Evolutionary conservation across 2,797 vertebrate species (phyloP).

Genomic region (Thaleichthys pacificus): DNA sequence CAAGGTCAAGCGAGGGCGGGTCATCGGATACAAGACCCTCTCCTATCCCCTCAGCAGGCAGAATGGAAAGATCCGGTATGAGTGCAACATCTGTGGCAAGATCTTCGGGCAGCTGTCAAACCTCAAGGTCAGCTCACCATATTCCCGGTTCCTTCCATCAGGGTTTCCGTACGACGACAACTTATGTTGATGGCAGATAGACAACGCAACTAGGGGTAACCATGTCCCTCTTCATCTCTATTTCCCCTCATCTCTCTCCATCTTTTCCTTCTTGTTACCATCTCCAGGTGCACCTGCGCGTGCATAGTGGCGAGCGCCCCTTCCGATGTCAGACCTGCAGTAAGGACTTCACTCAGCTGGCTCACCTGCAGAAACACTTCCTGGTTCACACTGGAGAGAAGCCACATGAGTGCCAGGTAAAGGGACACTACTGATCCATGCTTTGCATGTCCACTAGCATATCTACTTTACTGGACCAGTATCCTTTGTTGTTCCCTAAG

Average conservation of each 20-base stretch:
- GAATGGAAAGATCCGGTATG: constrained; percentile 95
- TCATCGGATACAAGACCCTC: constrained; percentile 88
- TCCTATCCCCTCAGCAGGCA: constrained; percentile 91
- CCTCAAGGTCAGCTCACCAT: constrained; percentile 82
- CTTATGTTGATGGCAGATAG: background rate
- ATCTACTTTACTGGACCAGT: too few species aligned
- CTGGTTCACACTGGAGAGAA: constrained; percentile 98
- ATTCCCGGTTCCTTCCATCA: too few species aligned
- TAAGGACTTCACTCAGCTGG: constrained; percentile 95
- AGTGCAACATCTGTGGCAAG: constrained; percentile 93
- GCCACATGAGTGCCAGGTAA: constrained; percentile 94
- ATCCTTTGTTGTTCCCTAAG: too few species aligned
- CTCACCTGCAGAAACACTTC: constrained; percentile 98
- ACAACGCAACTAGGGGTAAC: background rate
- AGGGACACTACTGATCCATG: constrained; percentile 8
- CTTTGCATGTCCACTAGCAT: background rate
- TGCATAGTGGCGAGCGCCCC: constrained; percentile 95
- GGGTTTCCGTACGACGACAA: background rate
- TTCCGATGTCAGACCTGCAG: constrained; percentile 94
- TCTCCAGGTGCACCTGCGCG: constrained; percentile 90
- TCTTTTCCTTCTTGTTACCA: constrained; percentile 16
- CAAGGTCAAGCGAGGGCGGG: constrained; percentile 74
- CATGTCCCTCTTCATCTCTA: background rate
- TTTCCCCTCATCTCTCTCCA: background rate
- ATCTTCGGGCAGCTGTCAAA: constrained; percentile 95